A percentile compares a stretch with the other conserved stretches of the same genome.
Conservation (phyloP, 2,888 invertebrate genomes). For the Drosophila mimetica region DNA sequence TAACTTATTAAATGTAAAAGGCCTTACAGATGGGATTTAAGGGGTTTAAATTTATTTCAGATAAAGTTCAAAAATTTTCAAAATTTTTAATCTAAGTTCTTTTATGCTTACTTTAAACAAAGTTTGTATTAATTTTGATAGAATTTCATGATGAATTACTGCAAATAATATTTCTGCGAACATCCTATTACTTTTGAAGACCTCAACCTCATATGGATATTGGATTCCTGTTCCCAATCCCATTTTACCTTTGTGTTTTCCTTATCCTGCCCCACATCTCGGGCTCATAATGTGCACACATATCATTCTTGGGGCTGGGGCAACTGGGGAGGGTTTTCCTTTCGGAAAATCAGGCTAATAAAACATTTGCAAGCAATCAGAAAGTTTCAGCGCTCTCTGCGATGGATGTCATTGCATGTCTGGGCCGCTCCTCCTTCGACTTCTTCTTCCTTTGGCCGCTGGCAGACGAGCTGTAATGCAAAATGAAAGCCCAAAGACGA, state of each 20-base stretch:
- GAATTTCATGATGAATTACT: no score
- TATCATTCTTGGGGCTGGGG: conserved; percentile 1
- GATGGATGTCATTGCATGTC: conserved; percentile 74
- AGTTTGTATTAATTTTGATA: no score
- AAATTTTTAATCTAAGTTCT: no score
- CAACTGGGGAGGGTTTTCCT: conserved; percentile 9
- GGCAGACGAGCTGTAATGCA: conserved; percentile 48
- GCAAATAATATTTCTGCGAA: no score
- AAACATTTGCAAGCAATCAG: conserved; percentile 75
- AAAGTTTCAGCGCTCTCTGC: conserved; percentile 58
- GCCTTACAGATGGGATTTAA: background rate
- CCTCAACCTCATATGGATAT: conserved; percentile 20
- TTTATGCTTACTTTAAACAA: no score
- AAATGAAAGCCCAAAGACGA: conserved; percentile 38
- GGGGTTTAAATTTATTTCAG: background rate
- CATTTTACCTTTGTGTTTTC: conserved; percentile 33
- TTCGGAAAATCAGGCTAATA: conserved; percentile 57
- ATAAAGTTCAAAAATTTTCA: no score
- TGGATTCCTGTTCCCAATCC: conserved; percentile 33
- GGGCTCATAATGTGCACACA: conserved; percentile 22
- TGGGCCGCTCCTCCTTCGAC: background rate
- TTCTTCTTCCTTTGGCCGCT: conserved; percentile 6
- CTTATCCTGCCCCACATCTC: conserved; percentile 39
- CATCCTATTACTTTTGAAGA: background rate
- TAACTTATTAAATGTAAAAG: background rate